Percentiles rank a stretch among this genome's conserved stretches.
phyloP scores from a whole-genome alignment of 2,113 vertebrate species.

The Ophthalmolycus amberensis region DNA sequence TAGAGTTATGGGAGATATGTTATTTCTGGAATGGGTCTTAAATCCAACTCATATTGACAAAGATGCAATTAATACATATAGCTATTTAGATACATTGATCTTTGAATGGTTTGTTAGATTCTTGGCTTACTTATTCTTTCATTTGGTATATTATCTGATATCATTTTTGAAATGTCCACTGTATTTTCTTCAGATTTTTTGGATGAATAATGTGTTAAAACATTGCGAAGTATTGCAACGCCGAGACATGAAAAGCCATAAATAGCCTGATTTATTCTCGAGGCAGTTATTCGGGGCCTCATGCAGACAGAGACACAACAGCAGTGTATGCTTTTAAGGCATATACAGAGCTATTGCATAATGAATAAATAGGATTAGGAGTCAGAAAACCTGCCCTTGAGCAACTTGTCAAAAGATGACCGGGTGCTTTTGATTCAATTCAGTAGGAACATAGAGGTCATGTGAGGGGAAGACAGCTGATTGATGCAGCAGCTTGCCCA shows the following conservation, averaged over 20 bases:
- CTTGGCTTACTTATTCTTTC: neutral
- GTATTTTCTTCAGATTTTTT: neutral
- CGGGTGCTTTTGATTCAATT: conserved; percentile 8
- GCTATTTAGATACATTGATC: neutral
- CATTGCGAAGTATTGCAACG: too few species aligned
- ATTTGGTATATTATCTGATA: neutral
- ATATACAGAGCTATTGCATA: neutral
- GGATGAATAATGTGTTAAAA: neutral
- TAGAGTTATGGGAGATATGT: neutral
- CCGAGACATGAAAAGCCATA: neutral
- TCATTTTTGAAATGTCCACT: neutral
- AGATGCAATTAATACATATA: neutral
- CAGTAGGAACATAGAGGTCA: neutral
- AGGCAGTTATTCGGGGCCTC: neutral
- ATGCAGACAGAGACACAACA: neutral
- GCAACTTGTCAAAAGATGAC: neutral
- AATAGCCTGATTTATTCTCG: neutral
- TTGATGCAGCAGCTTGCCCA: neutral
- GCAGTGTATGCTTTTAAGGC: neutral
- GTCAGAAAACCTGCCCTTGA: neutral
- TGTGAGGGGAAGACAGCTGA: neutral
- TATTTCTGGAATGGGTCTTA: neutral
- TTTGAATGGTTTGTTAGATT: neutral
- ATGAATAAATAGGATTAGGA: neutral
- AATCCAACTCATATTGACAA: neutral